Evolutionary conservation across 2,113 vertebrate genomes (phyloP).

Genomic region (Xerus inauris): DNA sequence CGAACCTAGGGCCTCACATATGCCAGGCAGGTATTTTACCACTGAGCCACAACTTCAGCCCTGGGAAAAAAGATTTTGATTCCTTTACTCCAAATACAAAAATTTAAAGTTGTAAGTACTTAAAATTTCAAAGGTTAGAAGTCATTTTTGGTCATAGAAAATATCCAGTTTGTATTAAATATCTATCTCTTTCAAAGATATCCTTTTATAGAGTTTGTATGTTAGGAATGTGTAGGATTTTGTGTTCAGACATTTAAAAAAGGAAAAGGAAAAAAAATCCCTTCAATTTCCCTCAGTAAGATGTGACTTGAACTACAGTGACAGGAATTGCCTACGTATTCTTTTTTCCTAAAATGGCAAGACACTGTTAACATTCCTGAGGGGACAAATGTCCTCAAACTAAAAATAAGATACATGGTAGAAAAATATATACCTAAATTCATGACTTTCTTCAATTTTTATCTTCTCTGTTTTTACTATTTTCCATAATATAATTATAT

Average conservation of each 20-base stretch:
- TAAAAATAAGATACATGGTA: slow-evolving; percentile 61
- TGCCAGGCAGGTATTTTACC: no score
- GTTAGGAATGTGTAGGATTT: slow-evolving; percentile 66
- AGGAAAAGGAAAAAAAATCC: background rate
- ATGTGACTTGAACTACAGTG: slow-evolving; percentile 37
- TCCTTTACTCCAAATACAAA: slow-evolving; percentile 45
- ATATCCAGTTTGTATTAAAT: slow-evolving; percentile 68
- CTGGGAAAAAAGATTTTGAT: slow-evolving; percentile 46
- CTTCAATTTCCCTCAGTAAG: slow-evolving; percentile 41
- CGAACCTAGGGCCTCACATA: no score
- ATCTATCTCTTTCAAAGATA: slow-evolving; percentile 58
- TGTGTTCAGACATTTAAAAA: slow-evolving; percentile 24
- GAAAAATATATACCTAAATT: slow-evolving; percentile 52
- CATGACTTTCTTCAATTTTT: slow-evolving; percentile 64
- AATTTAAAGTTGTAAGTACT: slow-evolving; percentile 12
- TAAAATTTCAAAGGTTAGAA: slow-evolving; percentile 69
- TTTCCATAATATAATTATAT: slow-evolving; percentile 61
- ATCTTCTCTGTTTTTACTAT: slow-evolving; percentile 56
- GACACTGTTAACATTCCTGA: slow-evolving; percentile 67
- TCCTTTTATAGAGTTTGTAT: slow-evolving; percentile 56
- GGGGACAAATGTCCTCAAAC: slow-evolving; percentile 59
- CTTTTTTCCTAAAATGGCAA: slow-evolving; percentile 65
- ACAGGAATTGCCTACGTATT: slow-evolving; percentile 6
- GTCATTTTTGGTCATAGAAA: slow-evolving; percentile 55
- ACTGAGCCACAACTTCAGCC: no score